A percentile compares a stretch with the other conserved stretches of the same genome.
These are phyloP conservation scores for Imbricaverruca yamaguchii DNA, from an alignment of 2,888 invertebrate genomes.

Conservation along the genomic window DNA sequence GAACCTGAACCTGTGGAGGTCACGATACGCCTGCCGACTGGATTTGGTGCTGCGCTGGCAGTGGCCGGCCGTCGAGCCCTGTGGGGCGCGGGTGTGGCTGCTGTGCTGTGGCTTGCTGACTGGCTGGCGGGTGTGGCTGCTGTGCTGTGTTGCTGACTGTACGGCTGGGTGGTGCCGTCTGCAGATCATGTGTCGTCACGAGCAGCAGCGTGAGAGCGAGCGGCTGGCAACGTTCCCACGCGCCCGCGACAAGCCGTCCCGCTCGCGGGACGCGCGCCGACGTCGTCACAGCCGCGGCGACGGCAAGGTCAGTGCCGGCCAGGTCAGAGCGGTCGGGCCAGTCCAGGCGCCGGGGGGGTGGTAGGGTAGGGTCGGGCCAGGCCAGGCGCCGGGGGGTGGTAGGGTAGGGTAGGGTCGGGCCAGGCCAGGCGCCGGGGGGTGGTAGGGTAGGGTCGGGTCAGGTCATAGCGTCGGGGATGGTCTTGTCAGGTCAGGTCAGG, in stretches of 20 bases:
- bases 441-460: no score
- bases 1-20: no score
- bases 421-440: no score
- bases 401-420: no score
- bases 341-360: slow-evolving; percentile 25
- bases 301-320: slow-evolving; percentile 23
- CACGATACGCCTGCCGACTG: no score
- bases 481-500: no score
- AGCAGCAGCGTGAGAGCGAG: slow-evolving; percentile 55
- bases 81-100: not conserved
- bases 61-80: no score
- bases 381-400: no score
- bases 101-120: not conserved
- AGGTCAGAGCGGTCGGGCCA: no score
- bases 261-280: slow-evolving; percentile 42
- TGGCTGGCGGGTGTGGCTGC: not conserved
- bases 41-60: no score
- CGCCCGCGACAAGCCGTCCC: slow-evolving; percentile 36
- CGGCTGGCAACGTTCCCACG: slow-evolving; percentile 53
- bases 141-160: not conserved
- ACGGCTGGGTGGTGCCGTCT: no score
- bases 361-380: slow-evolving; percentile 22
- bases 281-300: slow-evolving; percentile 25
- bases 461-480: no score
- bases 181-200: slow-evolving; percentile 41